phyloP scores from a whole-genome alignment of 2,113 vertebrate genomes.

The Petrocephalus zakoni region DNA sequence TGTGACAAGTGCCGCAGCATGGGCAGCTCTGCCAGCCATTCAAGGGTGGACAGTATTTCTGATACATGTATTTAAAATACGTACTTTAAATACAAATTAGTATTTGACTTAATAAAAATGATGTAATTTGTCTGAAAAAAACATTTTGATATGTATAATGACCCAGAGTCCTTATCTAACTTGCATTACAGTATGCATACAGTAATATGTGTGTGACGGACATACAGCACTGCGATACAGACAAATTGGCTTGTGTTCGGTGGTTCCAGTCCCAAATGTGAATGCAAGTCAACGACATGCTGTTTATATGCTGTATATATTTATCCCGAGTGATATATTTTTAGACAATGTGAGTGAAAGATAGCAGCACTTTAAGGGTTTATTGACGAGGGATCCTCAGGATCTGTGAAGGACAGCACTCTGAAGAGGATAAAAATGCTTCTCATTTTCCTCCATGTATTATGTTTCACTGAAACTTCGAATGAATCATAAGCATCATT shows the following conservation, averaged over 20 bases:
- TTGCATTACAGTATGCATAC: not conserved
- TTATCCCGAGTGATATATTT: not conserved
- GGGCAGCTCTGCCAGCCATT: not conserved
- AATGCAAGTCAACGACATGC: not conserved
- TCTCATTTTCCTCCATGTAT: not conserved
- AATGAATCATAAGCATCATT: slow-evolving; percentile 9
- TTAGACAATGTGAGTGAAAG: not conserved
- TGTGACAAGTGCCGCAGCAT: not conserved
- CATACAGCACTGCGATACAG: not conserved
- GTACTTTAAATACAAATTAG: not conserved
- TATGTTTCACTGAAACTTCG: not conserved
- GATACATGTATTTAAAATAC: not conserved
- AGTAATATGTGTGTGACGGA: not conserved
- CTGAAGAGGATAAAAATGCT: not conserved
- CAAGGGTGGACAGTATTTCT: not conserved
- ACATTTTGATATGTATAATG: not conserved
- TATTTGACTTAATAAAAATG: not conserved
- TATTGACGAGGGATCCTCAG: not conserved
- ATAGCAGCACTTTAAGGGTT: not conserved
- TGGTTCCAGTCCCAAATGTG: not conserved
- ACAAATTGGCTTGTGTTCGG: not conserved
- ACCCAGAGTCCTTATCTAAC: not conserved
- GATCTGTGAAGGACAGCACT: slow-evolving; percentile 17
- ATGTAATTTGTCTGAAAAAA: not conserved
- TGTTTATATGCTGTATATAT: not conserved